These are phyloP conservation scores for Caenorhabditis macrosperma DNA, from an alignment of 2,888 invertebrate species.

Conservation along the genomic window DNA sequence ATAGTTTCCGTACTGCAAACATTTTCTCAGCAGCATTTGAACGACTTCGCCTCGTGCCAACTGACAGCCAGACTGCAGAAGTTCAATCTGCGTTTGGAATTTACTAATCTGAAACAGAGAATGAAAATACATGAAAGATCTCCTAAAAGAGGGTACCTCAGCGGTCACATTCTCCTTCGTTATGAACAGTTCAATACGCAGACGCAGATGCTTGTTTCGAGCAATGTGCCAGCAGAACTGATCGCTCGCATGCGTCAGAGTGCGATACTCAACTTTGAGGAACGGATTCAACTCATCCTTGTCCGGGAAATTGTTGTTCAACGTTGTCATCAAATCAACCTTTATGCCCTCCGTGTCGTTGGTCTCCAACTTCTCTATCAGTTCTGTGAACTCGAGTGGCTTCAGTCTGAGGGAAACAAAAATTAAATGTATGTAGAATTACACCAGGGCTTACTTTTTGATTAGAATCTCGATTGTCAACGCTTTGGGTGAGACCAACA, in stretches of 20 bases:
- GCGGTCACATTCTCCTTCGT: constrained; percentile 50
- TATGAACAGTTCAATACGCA: constrained; percentile 55
- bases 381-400: constrained; percentile 42
- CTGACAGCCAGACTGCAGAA: constrained; percentile 26
- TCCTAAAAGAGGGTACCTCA: constrained; percentile 43
- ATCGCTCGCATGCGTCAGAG: constrained; percentile 56
- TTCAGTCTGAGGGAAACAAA: too few species aligned
- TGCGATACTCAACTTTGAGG: constrained; percentile 31
- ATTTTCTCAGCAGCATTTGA: constrained; percentile 48
- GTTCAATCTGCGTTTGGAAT: constrained; percentile 46
- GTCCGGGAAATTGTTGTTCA: constrained; percentile 54
- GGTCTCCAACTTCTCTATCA: constrained; percentile 51
- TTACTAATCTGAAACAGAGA: constrained; percentile 39
- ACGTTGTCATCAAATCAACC: constrained; percentile 53
- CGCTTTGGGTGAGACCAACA: constrained; percentile 56
- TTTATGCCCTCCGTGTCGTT: constrained; percentile 57
- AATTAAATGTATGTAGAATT: not conserved
- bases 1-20: constrained; percentile 60
- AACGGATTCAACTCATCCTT: constrained; percentile 50
- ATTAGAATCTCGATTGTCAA: constrained; percentile 55
- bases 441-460: constrained; percentile 32
- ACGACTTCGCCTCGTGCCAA: constrained; percentile 52
- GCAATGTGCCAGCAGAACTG: constrained; percentile 61
- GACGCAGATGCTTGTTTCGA: constrained; percentile 39
- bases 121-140: not conserved